phyloP scores from a whole-genome alignment of 1,140 invertebrate genomes.

The Tetramorium parvispinum region DNA sequence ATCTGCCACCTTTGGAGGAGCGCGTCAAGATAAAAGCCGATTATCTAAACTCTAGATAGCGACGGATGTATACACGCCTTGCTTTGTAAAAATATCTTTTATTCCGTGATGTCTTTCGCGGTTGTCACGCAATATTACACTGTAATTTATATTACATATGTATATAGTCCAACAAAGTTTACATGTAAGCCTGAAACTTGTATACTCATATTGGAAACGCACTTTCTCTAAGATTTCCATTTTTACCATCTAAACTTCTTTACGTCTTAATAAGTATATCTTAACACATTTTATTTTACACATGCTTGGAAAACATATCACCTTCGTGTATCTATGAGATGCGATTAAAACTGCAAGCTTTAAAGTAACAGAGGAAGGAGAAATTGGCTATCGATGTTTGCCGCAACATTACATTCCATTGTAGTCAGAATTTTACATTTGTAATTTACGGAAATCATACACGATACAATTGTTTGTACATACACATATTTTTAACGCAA shows the following conservation, averaged over 20 bases:
- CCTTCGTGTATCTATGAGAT: background rate
- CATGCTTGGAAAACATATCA: background rate
- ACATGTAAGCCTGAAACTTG: background rate
- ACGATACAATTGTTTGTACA: background rate
- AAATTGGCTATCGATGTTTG: background rate
- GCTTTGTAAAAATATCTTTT: constrained; percentile 54
- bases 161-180: constrained; percentile 28
- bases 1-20: constrained; percentile 74
- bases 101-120: constrained; percentile 9
- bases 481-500: constrained; percentile 15
- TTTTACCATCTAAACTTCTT: background rate
- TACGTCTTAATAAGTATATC: background rate
- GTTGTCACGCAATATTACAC: constrained; percentile 15
- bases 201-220: background rate
- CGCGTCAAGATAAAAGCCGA: constrained; percentile 75
- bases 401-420: background rate
- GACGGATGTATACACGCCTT: background rate
- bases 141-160: background rate
- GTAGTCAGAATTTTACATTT: background rate
- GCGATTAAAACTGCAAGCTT: background rate
- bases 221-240: background rate
- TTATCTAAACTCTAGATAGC: constrained; percentile 47
- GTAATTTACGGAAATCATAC: background rate
- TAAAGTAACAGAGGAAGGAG: background rate
- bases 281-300: constrained; percentile 19